Percentiles rank a stretch among this genome's conserved stretches.
Conservation (phyloP, 1,140 invertebrate genomes). For the Trachelipus rathkii region DNA sequence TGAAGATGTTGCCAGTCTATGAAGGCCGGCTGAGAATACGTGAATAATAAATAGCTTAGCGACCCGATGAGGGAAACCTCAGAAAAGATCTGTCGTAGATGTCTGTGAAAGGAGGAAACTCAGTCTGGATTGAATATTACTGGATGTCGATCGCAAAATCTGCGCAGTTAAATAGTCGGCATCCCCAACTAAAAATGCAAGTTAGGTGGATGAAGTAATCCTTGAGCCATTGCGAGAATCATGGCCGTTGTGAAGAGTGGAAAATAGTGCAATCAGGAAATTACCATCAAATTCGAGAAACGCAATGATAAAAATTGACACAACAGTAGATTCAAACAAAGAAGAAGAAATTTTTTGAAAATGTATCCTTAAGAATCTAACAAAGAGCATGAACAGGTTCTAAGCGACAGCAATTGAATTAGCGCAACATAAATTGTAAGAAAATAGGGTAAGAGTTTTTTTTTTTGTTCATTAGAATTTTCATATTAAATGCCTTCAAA, state of each 20-base stretch:
- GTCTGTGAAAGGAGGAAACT: not conserved
- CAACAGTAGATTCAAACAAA: not conserved
- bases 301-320: too few species aligned
- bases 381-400: too few species aligned
- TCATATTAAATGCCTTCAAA: too few species aligned
- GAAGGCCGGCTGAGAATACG: constrained; percentile 80
- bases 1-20: constrained; percentile 79
- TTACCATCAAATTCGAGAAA: too few species aligned
- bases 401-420: too few species aligned
- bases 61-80: constrained; percentile 21
- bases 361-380: not conserved
- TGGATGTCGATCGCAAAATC: not conserved
- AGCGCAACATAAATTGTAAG: too few species aligned
- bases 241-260: too few species aligned
- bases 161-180: not conserved
- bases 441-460: too few species aligned
- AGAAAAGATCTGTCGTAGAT: constrained; percentile 16
- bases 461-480: too few species aligned
- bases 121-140: not conserved
- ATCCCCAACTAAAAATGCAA: not conserved
- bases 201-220: not conserved
- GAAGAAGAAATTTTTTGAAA: not conserved
- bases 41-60: constrained; percentile 88
- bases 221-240: not conserved
- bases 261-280: too few species aligned